phyloP scores from a whole-genome alignment of 2,113 vertebrate genomes.

The Vireo altiloquus region DNA sequence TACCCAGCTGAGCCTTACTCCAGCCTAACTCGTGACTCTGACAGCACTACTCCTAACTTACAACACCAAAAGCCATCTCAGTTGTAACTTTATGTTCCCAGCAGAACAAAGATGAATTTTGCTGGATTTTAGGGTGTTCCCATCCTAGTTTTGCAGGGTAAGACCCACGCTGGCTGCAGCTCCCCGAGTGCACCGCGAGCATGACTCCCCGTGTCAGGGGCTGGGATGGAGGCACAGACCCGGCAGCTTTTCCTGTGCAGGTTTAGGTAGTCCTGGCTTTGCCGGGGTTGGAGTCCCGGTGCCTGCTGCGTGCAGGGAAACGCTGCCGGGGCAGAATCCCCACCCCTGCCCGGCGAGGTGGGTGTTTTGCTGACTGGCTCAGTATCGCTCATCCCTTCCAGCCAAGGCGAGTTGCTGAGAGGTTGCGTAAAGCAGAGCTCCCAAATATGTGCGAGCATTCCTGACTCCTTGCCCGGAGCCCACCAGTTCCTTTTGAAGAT shows the following conservation, averaged over 20 bases:
- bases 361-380: conserved; percentile 38
- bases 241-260: rapidly evolving
- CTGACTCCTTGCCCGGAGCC: conserved; percentile 9
- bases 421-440: neutral
- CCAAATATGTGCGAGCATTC: neutral
- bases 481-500: conserved; percentile 33
- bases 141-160: rapidly evolving
- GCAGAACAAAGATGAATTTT: neutral
- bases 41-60: neutral
- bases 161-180: neutral
- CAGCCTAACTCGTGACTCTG: neutral
- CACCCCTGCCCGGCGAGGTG: neutral
- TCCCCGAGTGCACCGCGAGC: rapidly evolving
- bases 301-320: neutral
- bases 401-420: neutral
- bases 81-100: rapidly evolving
- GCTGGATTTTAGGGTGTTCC: rapidly evolving
- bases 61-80: neutral
- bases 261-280: rapidly evolving
- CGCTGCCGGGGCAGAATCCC: neutral
- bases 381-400: conserved; percentile 37
- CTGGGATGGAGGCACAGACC: rapidly evolving
- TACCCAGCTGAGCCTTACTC: neutral
- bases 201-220: rapidly evolving
- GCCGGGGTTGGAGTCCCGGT: neutral